A percentile compares a stretch with the other conserved stretches of the same genome.
phyloP scores from a whole-genome alignment of 2,888 invertebrate species.

The Aphelenchoides bicaudatus region DNA sequence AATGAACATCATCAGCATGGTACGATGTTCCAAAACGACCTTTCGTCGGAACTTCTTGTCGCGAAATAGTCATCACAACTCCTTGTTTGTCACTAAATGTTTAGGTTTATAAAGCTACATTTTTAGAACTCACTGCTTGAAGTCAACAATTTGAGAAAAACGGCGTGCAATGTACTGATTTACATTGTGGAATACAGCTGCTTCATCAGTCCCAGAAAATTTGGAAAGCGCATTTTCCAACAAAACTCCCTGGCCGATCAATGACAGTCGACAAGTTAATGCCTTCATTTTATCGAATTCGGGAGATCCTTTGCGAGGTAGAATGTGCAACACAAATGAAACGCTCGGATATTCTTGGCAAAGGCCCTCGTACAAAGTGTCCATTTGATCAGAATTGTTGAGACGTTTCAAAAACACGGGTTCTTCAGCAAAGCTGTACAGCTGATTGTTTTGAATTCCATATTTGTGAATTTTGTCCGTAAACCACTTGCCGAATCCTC shows the following conservation, averaged over 20 bases:
- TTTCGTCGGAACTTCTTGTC: not conserved
- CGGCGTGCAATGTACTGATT: constrained; percentile 42
- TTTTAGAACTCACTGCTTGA: constrained; percentile 20
- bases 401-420: constrained; percentile 2
- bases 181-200: constrained; percentile 40
- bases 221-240: constrained; percentile 44
- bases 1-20: constrained; percentile 5
- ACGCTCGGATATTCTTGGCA: constrained; percentile 35
- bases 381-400: not conserved
- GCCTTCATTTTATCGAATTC: constrained; percentile 53
- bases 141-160: constrained; percentile 30
- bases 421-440: constrained; percentile 7
- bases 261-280: constrained; percentile 32
- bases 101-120: not conserved
- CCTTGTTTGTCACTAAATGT: not conserved
- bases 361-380: not conserved
- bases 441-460: not conserved
- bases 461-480: constrained; percentile 3
- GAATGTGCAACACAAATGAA: constrained; percentile 49
- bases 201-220: constrained; percentile 33
- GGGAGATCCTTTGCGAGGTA: constrained; percentile 42
- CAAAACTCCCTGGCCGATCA: constrained; percentile 53
- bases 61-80: not conserved
- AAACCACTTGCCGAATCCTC: constrained; percentile 10
- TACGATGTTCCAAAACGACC: not conserved